Percentiles rank a stretch among this genome's conserved stretches.
Conservation (phyloP, 1,140 invertebrate species). For the Zaprionus davidi region DNA sequence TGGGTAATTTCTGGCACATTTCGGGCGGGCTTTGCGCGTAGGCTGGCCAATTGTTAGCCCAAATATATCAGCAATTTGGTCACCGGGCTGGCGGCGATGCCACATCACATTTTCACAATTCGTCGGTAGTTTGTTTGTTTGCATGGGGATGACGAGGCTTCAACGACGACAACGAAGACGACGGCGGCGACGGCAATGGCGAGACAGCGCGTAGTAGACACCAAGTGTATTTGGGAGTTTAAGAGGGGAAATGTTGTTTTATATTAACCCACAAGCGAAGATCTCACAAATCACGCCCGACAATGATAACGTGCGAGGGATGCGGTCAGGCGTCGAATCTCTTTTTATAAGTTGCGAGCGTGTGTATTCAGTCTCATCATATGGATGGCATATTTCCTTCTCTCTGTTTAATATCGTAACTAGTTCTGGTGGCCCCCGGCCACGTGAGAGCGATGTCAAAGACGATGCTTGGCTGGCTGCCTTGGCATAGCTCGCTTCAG, state of each 20-base stretch:
- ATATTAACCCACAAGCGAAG: conserved; percentile 46
- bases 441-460: conserved; percentile 13
- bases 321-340: conserved; percentile 47
- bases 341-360: conserved; percentile 38
- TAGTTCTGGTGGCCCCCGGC: conserved; percentile 24
- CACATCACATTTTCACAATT: conserved; percentile 33
- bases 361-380: conserved; percentile 32
- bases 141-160: conserved; percentile 53
- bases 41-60: conserved; percentile 62
- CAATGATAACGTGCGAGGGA: conserved; percentile 53
- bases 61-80: conserved; percentile 44
- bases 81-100: conserved; percentile 32
- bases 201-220: conserved; percentile 46
- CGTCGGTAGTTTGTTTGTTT: conserved; percentile 29
- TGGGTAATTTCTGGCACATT: conserved; percentile 6
- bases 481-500: conserved; percentile 38
- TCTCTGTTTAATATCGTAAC: conserved; percentile 18
- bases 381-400: conserved; percentile 32
- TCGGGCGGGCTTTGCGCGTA: conserved; percentile 32
- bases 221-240: conserved; percentile 33
- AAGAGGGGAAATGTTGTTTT: conserved; percentile 17
- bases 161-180: conserved; percentile 44
- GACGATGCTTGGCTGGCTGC: conserved; percentile 13
- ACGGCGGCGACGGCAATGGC: conserved; percentile 52
- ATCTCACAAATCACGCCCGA: conserved; percentile 30